Evolutionary conservation across 2,797 vertebrate genomes (phyloP).

Genomic region (Cephalopachus bancanus): DNA sequence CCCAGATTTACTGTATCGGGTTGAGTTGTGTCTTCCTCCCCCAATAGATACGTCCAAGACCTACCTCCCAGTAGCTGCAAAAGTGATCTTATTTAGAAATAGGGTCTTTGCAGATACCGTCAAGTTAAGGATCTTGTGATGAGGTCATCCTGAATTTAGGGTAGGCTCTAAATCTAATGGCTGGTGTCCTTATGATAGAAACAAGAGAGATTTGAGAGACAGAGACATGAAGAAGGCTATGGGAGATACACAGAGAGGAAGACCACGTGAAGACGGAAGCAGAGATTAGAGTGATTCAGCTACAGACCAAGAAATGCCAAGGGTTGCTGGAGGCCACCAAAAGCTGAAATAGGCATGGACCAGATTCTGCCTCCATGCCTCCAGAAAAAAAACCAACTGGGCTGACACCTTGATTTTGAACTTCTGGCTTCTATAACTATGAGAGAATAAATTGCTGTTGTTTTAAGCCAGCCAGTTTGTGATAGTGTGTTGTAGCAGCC

Average conservation of each 20-base stretch:
- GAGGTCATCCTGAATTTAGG: slow-evolving; percentile 7
- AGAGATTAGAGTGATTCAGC: neutral
- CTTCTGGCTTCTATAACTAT: neutral
- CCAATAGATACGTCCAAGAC: neutral
- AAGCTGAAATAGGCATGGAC: neutral
- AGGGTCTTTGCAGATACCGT: neutral
- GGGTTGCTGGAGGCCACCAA: neutral
- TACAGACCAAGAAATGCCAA: neutral
- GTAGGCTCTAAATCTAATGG: neutral
- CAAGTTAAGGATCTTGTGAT: neutral
- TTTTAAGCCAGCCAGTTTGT: neutral
- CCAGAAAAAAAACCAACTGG: neutral
- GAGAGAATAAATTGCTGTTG: neutral
- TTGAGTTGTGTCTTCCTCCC: neutral
- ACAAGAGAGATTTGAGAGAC: neutral
- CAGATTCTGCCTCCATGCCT: neutral
- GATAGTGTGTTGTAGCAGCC: neutral
- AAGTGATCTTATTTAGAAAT: slow-evolving; percentile 23
- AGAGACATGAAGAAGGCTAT: neutral
- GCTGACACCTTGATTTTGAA: neutral
- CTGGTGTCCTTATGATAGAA: neutral
- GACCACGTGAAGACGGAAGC: neutral
- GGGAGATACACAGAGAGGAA: neutral
- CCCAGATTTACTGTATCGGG: neutral
- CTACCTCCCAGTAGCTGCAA: neutral